phyloP scores from a whole-genome alignment of 1,140 invertebrate species.

The Magallana angulata region DNA sequence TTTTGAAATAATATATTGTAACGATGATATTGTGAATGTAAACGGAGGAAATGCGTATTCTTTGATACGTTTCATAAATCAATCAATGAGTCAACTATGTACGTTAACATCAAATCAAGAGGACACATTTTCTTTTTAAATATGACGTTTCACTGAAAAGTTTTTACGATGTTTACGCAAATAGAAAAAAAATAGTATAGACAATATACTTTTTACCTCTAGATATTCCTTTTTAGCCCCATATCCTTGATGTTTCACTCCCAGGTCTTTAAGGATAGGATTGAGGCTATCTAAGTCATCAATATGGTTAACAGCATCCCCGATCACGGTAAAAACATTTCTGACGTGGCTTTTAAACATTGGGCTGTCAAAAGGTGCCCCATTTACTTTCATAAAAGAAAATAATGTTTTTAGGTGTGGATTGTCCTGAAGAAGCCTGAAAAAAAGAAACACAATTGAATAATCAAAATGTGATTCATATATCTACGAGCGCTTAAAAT shows the following conservation, averaged over 20 bases:
- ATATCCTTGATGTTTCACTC: conserved; percentile 9
- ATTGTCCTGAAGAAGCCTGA: conserved; percentile 5
- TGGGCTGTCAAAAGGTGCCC: conserved; percentile 9
- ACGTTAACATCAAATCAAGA: too few relatives aligned
- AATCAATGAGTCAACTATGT: too few relatives aligned
- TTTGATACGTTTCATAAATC: too few relatives aligned
- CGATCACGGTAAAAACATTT: not conserved
- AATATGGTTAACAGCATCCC: conserved; percentile 7
- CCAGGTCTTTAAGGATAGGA: conserved; percentile 10
- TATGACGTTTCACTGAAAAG: too few relatives aligned
- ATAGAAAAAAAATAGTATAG: too few relatives aligned
- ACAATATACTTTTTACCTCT: not conserved
- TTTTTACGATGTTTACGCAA: too few relatives aligned
- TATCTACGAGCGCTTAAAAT: too few relatives aligned
- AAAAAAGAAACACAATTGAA: not conserved
- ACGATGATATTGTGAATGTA: too few relatives aligned
- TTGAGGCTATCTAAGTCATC: conserved; percentile 18
- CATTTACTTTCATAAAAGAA: conserved; percentile 24
- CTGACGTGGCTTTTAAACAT: conserved; percentile 27
- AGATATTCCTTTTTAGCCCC: conserved; percentile 14
- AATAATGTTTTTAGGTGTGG: conserved; percentile 15
- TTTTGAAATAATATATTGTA: too few relatives aligned
- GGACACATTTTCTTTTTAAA: too few relatives aligned
- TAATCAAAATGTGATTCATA: too few relatives aligned
- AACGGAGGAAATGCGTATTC: too few relatives aligned